Conservation (phyloP, 2,888 invertebrate species). For the Leptopilina drosophilae region DNA sequence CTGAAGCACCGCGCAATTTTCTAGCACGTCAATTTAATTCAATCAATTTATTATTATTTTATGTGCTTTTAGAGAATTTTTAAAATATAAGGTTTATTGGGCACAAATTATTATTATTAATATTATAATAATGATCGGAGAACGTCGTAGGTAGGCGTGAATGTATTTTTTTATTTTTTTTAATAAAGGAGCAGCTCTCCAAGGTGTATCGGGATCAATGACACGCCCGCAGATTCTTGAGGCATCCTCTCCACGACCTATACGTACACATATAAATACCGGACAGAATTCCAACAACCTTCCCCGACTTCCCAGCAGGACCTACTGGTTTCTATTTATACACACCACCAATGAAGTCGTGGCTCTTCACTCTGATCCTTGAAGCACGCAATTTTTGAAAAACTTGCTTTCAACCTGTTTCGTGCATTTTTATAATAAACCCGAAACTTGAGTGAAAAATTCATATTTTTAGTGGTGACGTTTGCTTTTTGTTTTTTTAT, state of each 20-base stretch:
- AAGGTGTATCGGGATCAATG: conserved; percentile 69
- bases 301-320: conserved; percentile 70
- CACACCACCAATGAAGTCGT: conserved; percentile 65
- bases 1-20: no score
- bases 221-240: conserved; percentile 66
- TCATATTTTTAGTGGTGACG: no score
- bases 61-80: no score
- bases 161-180: conserved; percentile 50
- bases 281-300: conserved; percentile 72
- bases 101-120: no score
- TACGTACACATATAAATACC: conserved; percentile 57
- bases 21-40: no score
- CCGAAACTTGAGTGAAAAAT: no score
- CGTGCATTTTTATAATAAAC: no score
- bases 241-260: conserved; percentile 63
- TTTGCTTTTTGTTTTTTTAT: no score
- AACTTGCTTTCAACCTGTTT: neutral
- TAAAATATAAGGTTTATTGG: neutral
- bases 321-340: conserved; percentile 75
- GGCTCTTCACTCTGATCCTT: conserved; percentile 53
- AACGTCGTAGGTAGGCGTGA: conserved; percentile 57
- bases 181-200: conserved; percentile 59
- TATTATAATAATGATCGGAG: neutral
- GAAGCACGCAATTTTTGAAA: neutral
- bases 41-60: no score